Percentiles rank a stretch among this genome's conserved stretches.
phyloP scores from a whole-genome alignment of 2,888 invertebrate species.

The Stegana nigrithorax region DNA sequence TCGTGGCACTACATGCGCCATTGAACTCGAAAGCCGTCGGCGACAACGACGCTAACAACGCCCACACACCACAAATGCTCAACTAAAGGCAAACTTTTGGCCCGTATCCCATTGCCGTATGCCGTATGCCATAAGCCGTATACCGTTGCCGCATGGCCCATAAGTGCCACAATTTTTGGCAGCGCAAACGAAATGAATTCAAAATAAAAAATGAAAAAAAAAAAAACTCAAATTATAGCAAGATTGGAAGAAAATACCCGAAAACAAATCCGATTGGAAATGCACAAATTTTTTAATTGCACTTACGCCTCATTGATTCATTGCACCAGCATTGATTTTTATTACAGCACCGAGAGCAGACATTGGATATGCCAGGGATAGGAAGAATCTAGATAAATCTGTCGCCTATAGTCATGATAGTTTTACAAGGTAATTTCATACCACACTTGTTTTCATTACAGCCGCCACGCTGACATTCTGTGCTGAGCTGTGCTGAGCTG shows the following conservation, averaged over 20 bases:
- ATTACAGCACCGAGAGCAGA: conserved; percentile 11
- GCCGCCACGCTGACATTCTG: not conserved
- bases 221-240: conserved; percentile 15
- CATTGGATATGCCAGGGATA: too few species aligned
- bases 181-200: not conserved
- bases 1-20: not conserved
- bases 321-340: conserved; percentile 40
- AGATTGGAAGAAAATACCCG: too few species aligned
- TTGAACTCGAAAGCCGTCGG: conserved; percentile 1
- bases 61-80: not conserved
- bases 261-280: too few species aligned
- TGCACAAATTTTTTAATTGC: conserved; percentile 42
- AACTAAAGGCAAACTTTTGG: not conserved
- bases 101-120: not conserved
- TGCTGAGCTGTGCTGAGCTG: too few species aligned
- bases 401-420: conserved; percentile 40
- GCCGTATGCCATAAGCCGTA: not conserved
- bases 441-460: not conserved
- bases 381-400: conserved; percentile 51
- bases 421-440: conserved; percentile 51
- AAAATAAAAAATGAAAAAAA: conserved; percentile 20
- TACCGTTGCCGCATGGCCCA: too few species aligned
- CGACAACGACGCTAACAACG: not conserved
- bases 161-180: not conserved
- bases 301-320: conserved; percentile 37